Evolutionary conservation across 2,888 invertebrate species (phyloP), one percentile per base, ranked within the genome.

Genomic region (Diarsia brunnea): DNA sequence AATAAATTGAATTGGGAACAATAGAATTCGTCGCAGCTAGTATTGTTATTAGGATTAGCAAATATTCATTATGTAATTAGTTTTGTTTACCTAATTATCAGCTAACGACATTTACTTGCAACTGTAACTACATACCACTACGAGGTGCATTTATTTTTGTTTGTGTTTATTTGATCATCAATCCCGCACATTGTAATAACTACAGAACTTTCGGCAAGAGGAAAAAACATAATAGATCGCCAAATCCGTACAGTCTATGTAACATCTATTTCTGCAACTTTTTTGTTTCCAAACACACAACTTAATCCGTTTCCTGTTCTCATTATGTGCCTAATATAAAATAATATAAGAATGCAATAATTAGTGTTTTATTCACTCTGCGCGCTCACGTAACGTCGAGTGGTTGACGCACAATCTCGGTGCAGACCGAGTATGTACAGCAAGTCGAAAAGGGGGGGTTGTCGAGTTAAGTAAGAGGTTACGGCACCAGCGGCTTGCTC

Each of bases 391-490:
- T 91, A 91, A 91, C 88, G 78, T 73, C n/a, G 80, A 51, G 31
- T 61, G 45, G 76, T 73, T 79, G 81, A 79, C 84, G 84, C 82
- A 87, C 86, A 79, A 83, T 85, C 83, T 75, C 86, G 53, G 84
- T 86, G 81, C 86, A 84, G 74, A 70, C 76, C 84, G 83, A 81
- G 80, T 83, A 74, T 76, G 77, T 75, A 82, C 82, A 73, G 75
- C 79, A 72, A 84, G 80, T 82, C 75, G 75, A 87, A 90, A 87
- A 90, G 91, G 70, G 91, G 92, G 93, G 93, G 90, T 91, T 89
- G 89, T 74, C 70, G 86, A 89, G 94, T 96, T 96, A 95, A 95
- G 96, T 96, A 96, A 96, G 95, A 94, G 93, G 95, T 96, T 96
- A 95, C 94, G 91, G 93, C 95, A 95, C 92, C 87, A 88, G 53